Percentiles rank a stretch among this genome's conserved stretches.
phyloP scores from a whole-genome alignment of 2,113 vertebrate genomes.

The Turnix velox region DNA sequence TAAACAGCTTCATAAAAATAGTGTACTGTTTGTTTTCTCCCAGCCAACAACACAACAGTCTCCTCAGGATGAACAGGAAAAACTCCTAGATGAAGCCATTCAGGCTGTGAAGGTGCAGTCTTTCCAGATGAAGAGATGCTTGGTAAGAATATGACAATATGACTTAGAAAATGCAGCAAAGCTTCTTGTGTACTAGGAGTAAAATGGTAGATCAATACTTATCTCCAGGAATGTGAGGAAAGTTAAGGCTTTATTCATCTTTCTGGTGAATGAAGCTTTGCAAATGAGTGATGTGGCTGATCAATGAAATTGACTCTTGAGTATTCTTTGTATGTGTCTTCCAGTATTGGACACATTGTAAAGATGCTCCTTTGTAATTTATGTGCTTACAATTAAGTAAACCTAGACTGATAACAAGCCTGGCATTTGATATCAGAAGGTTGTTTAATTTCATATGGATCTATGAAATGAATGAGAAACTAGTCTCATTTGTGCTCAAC shows the following conservation, averaged over 20 bases:
- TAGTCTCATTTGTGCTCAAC: background rate
- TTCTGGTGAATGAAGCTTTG: background rate
- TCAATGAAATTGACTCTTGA: background rate
- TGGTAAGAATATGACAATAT: constrained; percentile 76
- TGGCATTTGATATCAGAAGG: background rate
- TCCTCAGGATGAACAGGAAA: constrained; percentile 97
- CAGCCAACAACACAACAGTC: constrained; percentile 96
- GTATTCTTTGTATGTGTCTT: background rate
- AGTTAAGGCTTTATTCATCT: background rate
- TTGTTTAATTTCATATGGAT: background rate
- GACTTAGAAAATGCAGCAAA: background rate
- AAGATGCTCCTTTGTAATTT: background rate
- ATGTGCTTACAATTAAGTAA: background rate
- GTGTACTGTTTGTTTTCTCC: background rate
- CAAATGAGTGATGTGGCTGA: background rate
- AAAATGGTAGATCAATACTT: background rate
- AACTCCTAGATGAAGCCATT: constrained; percentile 96
- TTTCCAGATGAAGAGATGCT: constrained; percentile 98
- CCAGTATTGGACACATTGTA: background rate
- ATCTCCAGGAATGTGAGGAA: background rate
- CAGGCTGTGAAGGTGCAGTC: constrained; percentile 99
- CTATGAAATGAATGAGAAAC: background rate
- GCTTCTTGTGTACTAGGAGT: background rate
- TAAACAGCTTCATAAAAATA: background rate
- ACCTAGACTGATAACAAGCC: background rate